phyloP scores from a whole-genome alignment of 1,140 invertebrate genomes.

The Epicauta chinensis region DNA sequence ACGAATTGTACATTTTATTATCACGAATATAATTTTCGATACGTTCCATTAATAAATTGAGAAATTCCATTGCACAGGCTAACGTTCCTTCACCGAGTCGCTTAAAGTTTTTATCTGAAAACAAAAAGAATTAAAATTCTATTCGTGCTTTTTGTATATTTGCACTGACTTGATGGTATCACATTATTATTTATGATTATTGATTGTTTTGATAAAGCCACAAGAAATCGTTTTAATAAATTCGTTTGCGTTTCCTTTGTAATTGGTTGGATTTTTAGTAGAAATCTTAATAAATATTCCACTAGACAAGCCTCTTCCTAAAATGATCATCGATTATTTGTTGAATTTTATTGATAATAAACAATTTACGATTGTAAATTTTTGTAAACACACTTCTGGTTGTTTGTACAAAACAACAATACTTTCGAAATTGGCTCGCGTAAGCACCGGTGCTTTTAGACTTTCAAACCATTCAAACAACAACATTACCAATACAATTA shows the following conservation, averaged over 20 bases:
- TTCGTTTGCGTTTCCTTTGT: slow-evolving; percentile 47
- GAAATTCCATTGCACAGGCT: slow-evolving; percentile 29
- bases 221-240: slow-evolving; percentile 55
- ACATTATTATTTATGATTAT: slow-evolving; percentile 49
- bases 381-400: slow-evolving; percentile 54
- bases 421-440: slow-evolving; percentile 58
- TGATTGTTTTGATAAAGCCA: slow-evolving; percentile 59
- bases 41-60: slow-evolving; percentile 25
- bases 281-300: slow-evolving; percentile 67
- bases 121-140: slow-evolving; percentile 10
- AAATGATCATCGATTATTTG: slow-evolving; percentile 32
- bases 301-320: slow-evolving; percentile 59
- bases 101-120: slow-evolving; percentile 35
- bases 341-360: slow-evolving; percentile 4
- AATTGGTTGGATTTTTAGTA: slow-evolving; percentile 58
- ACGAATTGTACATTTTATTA: not conserved
- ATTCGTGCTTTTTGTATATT: slow-evolving; percentile 12
- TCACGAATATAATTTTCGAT: slow-evolving; percentile 17
- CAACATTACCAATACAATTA: slow-evolving; percentile 54
- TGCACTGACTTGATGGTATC: slow-evolving; percentile 44
- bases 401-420: slow-evolving; percentile 56
- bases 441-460: slow-evolving; percentile 59
- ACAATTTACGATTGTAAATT: slow-evolving; percentile 52
- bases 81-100: slow-evolving; percentile 37
- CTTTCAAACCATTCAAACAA: slow-evolving; percentile 67